Evolutionary conservation across 2,888 invertebrate genomes (phyloP), one percentile per base, ranked within the genome.

Genomic region (Acanthosepion lycidas): DNA sequence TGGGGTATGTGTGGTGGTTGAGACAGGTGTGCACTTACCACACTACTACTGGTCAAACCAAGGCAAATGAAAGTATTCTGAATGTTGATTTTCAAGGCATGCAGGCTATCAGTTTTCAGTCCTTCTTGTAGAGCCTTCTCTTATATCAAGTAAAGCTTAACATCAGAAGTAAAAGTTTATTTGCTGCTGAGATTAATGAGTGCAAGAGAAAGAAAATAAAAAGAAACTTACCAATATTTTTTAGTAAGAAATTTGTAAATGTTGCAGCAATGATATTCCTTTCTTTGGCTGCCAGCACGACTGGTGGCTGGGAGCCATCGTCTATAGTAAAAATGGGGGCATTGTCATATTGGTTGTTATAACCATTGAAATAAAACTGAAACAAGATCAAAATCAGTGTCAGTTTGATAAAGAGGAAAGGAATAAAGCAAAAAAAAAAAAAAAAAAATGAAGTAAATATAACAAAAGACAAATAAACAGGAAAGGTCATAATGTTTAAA

Each of bases 261-360:
- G 99, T 99, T 95, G 99, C 99, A 9, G 99, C 99, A 96, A 99
- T 98, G 94, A 99, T 98, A 97, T 99, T 99, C 6, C 99, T 98
- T 97, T 99, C 99, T 95, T 98, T 98, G 6, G 99, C 98, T 95
- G 98, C 98, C 96, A 99, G 98, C 97, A 98, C 98, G 95, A 99
- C 98, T 96, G 98, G 98, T 0, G 99, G 98, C 97, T 99, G 99
- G 95, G 98, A 98, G 20, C 99, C 99, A 97, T 99, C 99, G 97
- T 99, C 99, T 96, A 99, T 98, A 15, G 98, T 98, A 97, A 99
- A 98, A 95, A 98, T 98, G 1, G 98, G 97, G 95, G 96, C 98
- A 97, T 97, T 98, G 97, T 97, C 98, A 97, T 97, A 97, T 94
- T 98, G 98, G 96, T 98, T 98, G 96, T 98, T 98, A 95, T 98